These are phyloP conservation scores for Poeciliopsis paucimaculata DNA, from an alignment of 2,797 vertebrate genomes.

Conservation along the genomic window DNA sequence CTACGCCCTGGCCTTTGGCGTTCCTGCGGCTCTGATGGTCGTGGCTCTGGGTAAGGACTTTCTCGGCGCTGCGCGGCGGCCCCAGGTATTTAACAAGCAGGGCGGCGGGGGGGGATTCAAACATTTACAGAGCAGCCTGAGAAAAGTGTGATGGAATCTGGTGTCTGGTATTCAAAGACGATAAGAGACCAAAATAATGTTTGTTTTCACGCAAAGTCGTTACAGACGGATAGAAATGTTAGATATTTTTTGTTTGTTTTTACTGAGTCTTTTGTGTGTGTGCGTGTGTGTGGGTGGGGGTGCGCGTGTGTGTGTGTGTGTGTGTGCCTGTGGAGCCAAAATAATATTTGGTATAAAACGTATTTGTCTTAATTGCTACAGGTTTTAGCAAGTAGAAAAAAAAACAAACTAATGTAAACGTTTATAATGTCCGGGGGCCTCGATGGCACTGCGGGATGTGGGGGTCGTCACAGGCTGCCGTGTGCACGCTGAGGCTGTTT, in stretches of 20 bases:
- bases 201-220: not conserved
- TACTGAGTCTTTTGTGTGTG: not conserved
- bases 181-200: not conserved
- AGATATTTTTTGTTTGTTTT: not conserved
- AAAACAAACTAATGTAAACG: not conserved
- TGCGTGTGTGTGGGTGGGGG: too few species aligned
- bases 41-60: slow-evolving; percentile 88
- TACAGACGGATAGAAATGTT: not conserved
- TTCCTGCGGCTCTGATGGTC: slow-evolving; percentile 92
- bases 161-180: not conserved
- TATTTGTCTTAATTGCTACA: too few species aligned
- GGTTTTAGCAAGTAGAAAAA: not conserved
- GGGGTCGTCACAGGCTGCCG: not conserved
- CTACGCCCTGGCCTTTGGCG: slow-evolving; percentile 94
- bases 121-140: not conserved
- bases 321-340: not conserved
- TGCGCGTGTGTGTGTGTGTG: not conserved
- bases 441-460: not conserved
- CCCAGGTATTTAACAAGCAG: too few species aligned
- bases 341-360: not conserved
- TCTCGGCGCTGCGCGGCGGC: too few species aligned
- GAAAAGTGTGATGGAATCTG: not conserved
- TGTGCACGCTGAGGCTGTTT: slow-evolving; percentile 11
- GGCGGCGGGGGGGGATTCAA: not conserved
- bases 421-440: not conserved